Evolutionary conservation across 2,888 invertebrate species (phyloP).

Genomic region (Pomacea canaliculata): DNA sequence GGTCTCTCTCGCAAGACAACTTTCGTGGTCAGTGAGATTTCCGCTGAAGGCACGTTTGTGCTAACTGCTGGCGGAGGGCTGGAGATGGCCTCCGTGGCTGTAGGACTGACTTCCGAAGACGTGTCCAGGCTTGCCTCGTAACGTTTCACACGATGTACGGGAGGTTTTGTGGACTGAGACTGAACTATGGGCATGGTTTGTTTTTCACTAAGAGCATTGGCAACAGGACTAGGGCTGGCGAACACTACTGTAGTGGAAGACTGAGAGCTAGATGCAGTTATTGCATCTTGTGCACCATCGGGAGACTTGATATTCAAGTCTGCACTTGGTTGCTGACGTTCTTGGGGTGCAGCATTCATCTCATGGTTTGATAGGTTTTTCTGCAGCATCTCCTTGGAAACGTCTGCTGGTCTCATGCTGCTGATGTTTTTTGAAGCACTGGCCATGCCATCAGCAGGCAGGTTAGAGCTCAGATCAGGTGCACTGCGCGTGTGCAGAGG

Average conservation of each 20-base stretch:
- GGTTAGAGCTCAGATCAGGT: conserved; percentile 55
- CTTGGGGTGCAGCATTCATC: neutral
- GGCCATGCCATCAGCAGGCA: conserved; percentile 27
- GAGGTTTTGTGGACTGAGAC: no score
- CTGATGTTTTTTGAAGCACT: conserved; percentile 1
- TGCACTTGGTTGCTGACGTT: no score
- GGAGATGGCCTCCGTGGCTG: neutral
- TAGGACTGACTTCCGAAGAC: conserved; percentile 1
- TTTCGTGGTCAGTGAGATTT: conserved; percentile 1
- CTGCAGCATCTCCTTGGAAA: conserved; percentile 9
- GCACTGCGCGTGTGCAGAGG: conserved; percentile 57
- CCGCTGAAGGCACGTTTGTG: neutral
- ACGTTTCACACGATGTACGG: conserved; percentile 37
- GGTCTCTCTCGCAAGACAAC: neutral
- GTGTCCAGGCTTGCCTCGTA: conserved; percentile 28
- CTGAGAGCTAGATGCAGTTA: neutral
- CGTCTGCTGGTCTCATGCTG: conserved; percentile 4
- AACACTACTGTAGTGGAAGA: neutral
- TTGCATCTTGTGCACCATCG: neutral
- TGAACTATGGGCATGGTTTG: no score
- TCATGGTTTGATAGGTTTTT: conserved; percentile 15
- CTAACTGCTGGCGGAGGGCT: neutral
- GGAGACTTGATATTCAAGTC: no score
- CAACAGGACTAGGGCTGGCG: no score
- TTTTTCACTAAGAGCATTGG: no score